Percentiles rank a stretch among this genome's conserved stretches.
These are phyloP conservation scores for Etheostoma cragini DNA, from an alignment of 2,113 vertebrate species.

Conservation along the genomic window DNA sequence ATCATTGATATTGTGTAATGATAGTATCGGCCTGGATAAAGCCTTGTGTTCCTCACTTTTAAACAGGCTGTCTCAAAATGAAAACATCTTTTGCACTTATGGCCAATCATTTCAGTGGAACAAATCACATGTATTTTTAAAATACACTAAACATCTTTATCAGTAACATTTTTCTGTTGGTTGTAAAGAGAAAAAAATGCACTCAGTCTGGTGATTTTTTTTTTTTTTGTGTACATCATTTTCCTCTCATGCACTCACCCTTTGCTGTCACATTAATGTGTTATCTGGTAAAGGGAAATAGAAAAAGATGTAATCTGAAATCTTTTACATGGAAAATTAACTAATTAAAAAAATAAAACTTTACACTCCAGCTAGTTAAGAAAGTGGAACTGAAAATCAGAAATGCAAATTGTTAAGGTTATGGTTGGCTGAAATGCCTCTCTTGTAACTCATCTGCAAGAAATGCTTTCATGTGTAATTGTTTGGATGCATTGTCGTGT, in stretches of 20 bases:
- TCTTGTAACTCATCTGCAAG: conserved; percentile 32
- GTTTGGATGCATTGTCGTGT: conserved; percentile 7
- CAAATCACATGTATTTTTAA: conserved; percentile 7
- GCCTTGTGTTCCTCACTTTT: conserved; percentile 14
- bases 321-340: background rate
- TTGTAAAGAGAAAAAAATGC: conserved; percentile 8
- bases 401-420: conserved; percentile 55
- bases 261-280: conserved; percentile 33
- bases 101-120: conserved; percentile 68
- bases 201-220: background rate
- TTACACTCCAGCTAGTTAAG: conserved; percentile 18
- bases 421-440: conserved; percentile 50
- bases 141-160: conserved; percentile 7
- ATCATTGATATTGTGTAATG: conserved; percentile 11
- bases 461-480: conserved; percentile 60
- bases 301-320: conserved; percentile 10
- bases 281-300: conserved; percentile 7
- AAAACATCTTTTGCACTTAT: conserved; percentile 55
- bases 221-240: background rate
- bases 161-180: conserved; percentile 12
- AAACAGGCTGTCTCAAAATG: conserved; percentile 12
- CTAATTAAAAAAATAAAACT: background rate
- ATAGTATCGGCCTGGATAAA: conserved; percentile 9
- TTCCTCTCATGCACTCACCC: background rate
- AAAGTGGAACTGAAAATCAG: conserved; percentile 56